These are phyloP conservation scores for Scytalopus superciliaris DNA, from an alignment of 2,113 vertebrate species.

Conservation along the genomic window DNA sequence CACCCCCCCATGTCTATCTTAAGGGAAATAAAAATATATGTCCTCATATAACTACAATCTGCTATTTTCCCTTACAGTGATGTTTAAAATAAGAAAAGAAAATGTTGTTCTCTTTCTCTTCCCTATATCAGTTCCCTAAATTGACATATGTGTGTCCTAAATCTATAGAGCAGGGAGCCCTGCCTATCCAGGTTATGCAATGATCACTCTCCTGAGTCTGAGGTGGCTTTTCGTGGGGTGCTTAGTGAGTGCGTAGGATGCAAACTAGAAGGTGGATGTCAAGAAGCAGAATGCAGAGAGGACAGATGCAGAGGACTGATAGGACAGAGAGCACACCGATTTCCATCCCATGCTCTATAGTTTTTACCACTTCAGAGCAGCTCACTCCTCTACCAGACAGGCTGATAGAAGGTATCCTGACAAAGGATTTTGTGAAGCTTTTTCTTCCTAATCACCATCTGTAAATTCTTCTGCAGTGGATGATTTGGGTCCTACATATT, in stretches of 20 bases:
- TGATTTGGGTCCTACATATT: not conserved
- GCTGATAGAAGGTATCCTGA: not conserved
- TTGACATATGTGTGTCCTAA: not conserved
- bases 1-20: constrained; percentile 38
- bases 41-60: constrained; percentile 68
- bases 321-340: not conserved
- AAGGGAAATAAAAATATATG: constrained; percentile 64
- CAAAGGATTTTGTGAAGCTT: not conserved
- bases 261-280: not conserved
- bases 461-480: not conserved
- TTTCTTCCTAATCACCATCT: not conserved
- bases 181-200: not conserved
- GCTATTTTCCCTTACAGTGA: constrained; percentile 55
- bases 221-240: not conserved
- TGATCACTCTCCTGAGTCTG: not conserved
- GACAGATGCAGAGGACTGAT: not conserved
- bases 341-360: not conserved
- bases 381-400: not conserved
- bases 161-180: not conserved
- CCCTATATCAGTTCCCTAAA: not conserved
- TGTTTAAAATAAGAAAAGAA: constrained; percentile 51
- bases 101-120: constrained; percentile 21
- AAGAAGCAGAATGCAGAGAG: not conserved
- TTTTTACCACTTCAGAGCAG: not conserved
- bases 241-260: not conserved